Evolutionary conservation across 1,140 invertebrate species (phyloP), one percentile per base, ranked within the genome.

Genomic region (Sminthurinus signatus): DNA sequence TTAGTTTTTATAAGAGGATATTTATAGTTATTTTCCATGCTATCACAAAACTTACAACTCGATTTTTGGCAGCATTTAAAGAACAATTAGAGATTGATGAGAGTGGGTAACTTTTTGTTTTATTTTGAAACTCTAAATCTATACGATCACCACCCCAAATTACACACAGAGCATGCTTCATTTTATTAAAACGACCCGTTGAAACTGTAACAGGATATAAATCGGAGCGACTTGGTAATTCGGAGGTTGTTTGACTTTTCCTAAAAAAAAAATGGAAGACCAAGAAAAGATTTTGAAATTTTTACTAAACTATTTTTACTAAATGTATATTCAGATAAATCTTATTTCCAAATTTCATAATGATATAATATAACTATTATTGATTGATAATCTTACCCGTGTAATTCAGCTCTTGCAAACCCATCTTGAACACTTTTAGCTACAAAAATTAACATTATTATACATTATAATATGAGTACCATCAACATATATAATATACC

Each of bases 71-170:
- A 29, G 55, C 43, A 50, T 72, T 67, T 19, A 64, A 67, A 36
- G 69, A 69, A 1, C 69, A 67, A 5, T 62, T 62, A 1, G 50
- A 57, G 29, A 72, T 69, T 8, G 39, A 46, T 2, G 44, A 51
- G 2, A 72, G 57, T 1, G 70, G 70, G 50, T 72, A 72, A 19
- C 61, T 64, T 44, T 72, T 72, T 0, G 54, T 65, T 60, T 72
- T 72, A 50, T 67, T 55, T 56, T 72, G 64, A 52, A 69, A 72
- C 60, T 72, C 70, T 32, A 72, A 28, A 28, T 72, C 70, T 64
- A 72, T 69, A 51, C 67, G 48, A 23, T 69, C 67, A 19, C 64
- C 62, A 54, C 66, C 46, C 36, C 59, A 64, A 28, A 72, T 69
- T 4, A 72, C 67, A 55, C 67, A 69, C 25, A 69, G 56, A 27